Base-by-base conservation (phyloP, 2,888 invertebrate species). In the Meloe dianella region DNA sequence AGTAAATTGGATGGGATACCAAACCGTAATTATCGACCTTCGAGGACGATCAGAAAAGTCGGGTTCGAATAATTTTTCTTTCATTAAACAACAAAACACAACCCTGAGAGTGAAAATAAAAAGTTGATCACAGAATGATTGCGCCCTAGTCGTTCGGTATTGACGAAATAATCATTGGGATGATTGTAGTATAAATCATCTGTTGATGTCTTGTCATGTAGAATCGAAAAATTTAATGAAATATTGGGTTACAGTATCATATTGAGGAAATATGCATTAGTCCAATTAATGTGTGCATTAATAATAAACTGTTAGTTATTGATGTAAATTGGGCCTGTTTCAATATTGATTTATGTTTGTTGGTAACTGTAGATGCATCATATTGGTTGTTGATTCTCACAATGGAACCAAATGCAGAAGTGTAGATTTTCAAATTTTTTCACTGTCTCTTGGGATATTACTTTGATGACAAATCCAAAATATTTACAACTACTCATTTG, bases 261-360 rank as follows among this genome's bases (percentile, higher is more conserved):
- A 7, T 54, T 54, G 22, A 51, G 51, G 51, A 22, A 51, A 51
- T 51, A 51, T 12, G 22, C 24, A 27, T 54, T 54, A 54, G 9
- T 54, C 24, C 24, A 24, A 54, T 54, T 54, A 54, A 27, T 54
- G 27, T 27, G 2, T 1, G 27, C 27, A 54, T 54, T 54, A 24
- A 24, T 54, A 14, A 27, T 54, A 54, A 54, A 27, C 54, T 24
- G 27, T 54, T 54, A 54, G 54, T 12, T 27, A 24, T 54, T 54
- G 54, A 54, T 54, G 54, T 54, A 27, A 14, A 54, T 54, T 54
- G 54, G 27, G n/a, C 12, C 54, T 54, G 54, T 54, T 27, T 27
- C 54, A 54, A 54, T 54, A 54, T 54, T 54, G 54, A 54, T 54
- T 54, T 24, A 54, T 54, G 14, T 27, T 1, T 27, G 14, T 24